A percentile compares a stretch with the other conserved stretches of the same genome.
These are phyloP conservation scores for Propithecus perrieri DNA, from an alignment of 2,797 vertebrate genomes.

Conservation along the genomic window DNA sequence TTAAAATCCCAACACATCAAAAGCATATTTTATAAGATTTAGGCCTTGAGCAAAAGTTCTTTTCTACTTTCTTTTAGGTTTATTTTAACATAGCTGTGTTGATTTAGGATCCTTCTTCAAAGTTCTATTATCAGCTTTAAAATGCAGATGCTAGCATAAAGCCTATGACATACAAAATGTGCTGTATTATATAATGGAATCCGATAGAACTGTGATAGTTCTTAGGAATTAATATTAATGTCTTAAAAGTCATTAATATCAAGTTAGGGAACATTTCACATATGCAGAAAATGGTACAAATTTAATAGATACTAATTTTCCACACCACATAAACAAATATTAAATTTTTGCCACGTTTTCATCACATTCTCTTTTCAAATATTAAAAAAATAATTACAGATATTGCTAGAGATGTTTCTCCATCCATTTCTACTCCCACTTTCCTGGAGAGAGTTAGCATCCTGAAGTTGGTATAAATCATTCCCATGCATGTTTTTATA, in stretches of 20 bases:
- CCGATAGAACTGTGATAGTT: not conserved
- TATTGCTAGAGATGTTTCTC: not conserved
- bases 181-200: not conserved
- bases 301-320: not conserved
- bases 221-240: constrained; percentile 2
- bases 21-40: constrained; percentile 1
- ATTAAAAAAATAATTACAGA: not conserved
- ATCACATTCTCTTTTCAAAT: not conserved
- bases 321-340: not conserved
- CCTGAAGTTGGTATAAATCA: not conserved
- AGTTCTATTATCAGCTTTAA: not conserved
- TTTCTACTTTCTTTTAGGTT: not conserved
- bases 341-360: not conserved
- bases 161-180: not conserved
- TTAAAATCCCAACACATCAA: constrained; percentile 22
- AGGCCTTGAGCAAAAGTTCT: not conserved
- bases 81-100: not conserved
- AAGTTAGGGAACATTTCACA: constrained; percentile 34
- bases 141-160: not conserved
- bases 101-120: not conserved
- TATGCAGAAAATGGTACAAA: not conserved
- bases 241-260: not conserved
- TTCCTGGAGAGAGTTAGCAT: not conserved
- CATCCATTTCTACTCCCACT: not conserved
- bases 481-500: not conserved